These are phyloP conservation scores for Acleris cristana DNA, from an alignment of 2,888 invertebrate genomes.

Conservation along the genomic window DNA sequence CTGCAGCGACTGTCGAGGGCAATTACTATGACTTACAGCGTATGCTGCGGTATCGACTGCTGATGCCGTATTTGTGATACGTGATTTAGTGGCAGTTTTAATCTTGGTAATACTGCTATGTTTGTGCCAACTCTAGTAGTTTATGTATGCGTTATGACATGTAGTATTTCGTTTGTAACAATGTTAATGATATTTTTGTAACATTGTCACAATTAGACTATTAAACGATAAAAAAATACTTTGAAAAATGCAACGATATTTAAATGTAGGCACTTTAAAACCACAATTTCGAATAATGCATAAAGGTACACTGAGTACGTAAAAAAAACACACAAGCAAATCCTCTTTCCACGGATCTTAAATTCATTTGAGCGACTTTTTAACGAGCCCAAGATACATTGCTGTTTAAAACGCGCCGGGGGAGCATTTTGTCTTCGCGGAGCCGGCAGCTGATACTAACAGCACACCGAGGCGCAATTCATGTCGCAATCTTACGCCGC, in stretches of 20 bases:
- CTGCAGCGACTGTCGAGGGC: slow-evolving; percentile 48
- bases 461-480: slow-evolving; percentile 31
- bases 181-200: background rate
- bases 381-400: slow-evolving; percentile 20
- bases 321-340: no score
- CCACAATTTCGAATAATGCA: no score
- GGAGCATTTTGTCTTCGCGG: slow-evolving; percentile 27
- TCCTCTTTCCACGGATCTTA: background rate
- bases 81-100: slow-evolving; percentile 31
- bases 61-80: slow-evolving; percentile 37
- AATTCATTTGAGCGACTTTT: slow-evolving; percentile 5
- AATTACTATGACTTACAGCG: slow-evolving; percentile 60
- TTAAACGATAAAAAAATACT: no score
- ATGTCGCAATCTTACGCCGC: slow-evolving; percentile 15
- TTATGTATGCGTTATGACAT: slow-evolving; percentile 12
- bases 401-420: slow-evolving; percentile 22
- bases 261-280: no score
- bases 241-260: no score
- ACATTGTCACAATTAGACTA: no score
- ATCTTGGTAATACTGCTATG: slow-evolving; percentile 29
- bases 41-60: slow-evolving; percentile 46
- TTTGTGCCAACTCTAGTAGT: slow-evolving; percentile 30
- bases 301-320: no score
- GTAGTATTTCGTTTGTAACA: background rate
- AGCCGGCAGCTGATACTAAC: slow-evolving; percentile 25